phyloP scores from a whole-genome alignment of 2,113 vertebrate species.

The Vidua macroura region DNA sequence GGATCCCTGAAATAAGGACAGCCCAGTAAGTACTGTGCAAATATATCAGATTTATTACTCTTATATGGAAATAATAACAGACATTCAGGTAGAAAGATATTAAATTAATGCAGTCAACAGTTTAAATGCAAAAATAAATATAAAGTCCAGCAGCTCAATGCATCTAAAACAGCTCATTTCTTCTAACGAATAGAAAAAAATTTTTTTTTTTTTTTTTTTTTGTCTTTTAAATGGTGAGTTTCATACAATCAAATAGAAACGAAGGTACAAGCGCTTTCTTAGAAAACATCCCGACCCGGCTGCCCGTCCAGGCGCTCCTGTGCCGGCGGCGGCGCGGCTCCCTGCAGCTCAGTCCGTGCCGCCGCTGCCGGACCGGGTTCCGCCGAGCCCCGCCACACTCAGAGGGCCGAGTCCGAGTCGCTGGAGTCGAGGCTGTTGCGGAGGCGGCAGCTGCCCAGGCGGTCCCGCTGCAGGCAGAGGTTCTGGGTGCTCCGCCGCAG shows the following conservation, averaged over 20 bases:
- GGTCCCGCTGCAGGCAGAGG: conserved; percentile 76
- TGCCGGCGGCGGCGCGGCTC: neutral
- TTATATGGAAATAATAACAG: conserved; percentile 70
- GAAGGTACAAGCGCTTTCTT: conserved; percentile 56
- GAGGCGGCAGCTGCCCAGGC: conserved; percentile 73
- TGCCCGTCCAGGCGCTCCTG: neutral
- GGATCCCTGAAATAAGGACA: neutral
- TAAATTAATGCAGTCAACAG: conserved; percentile 74
- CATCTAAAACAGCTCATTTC: conserved; percentile 66
- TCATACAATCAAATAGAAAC: conserved; percentile 53
- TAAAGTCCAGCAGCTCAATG: conserved; percentile 61
- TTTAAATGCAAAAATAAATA: conserved; percentile 84
- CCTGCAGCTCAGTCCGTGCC: neutral
- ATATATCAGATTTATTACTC: conserved; percentile 79
- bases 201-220: neutral
- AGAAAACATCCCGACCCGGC: conserved; percentile 30
- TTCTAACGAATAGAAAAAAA: conserved; percentile 69
- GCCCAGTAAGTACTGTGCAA: conserved; percentile 66
- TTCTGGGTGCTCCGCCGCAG: conserved; percentile 92
- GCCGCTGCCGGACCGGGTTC: neutral
- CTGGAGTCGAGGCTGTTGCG: conserved; percentile 92
- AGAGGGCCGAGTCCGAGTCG: conserved; percentile 92
- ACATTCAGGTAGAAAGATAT: conserved; percentile 78
- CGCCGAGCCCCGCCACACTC: conserved; percentile 33
- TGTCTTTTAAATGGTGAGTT: conserved; percentile 28